Base-by-base conservation (phyloP, 2,797 vertebrate species). In the Loris lydekkerianus region DNA sequence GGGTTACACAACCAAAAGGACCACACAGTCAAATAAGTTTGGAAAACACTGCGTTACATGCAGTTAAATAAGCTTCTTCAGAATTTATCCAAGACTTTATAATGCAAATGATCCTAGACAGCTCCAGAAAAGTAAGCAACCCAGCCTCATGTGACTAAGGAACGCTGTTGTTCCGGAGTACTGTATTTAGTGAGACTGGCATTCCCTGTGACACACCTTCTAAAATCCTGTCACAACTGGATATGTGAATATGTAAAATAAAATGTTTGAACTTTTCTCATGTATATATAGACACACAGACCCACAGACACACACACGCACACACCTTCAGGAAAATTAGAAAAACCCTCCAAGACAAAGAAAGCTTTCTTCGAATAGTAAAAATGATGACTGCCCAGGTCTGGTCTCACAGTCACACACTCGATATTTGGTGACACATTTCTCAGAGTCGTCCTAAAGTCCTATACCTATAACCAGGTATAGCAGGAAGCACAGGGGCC, bases 21-120 rank as follows among this genome's bases (percentile, higher is more conserved):
- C 11, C 95, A 77, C 25, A 85, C 11, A 40, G 25, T 92, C 46
- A 61, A 89, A 94, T 89, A 37, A 46, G n/a, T 85, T 86, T 82
- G 14, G 40, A 83, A 96, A 94, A 75, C 2, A 72, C 10, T 53
- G 13, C 13, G 69, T 46, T 84, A 83, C 86, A 70, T 53, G 86
- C 40, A 86, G 63, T 69, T 93, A 86, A 88, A 37, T 49, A 76
- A 80, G 0, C 53, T 65, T 86, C 46, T 78, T 95, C 34, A 73
- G 31, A 92, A 91, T 53, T 81, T 77, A 91, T 81, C 18, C 63
- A 87, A 82, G 10, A 2, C 49, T 78, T 91, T 91, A 40, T 86
- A 95, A 80, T 80, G 34, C 23, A 76, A 93, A 89, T 53, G 61
- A 81, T 58, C 40, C 9, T 86, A 5, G 81, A 49, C 58, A n/a